phyloP scores from a whole-genome alignment of 1,140 invertebrate species.

The Zaprionus tsacasi region DNA sequence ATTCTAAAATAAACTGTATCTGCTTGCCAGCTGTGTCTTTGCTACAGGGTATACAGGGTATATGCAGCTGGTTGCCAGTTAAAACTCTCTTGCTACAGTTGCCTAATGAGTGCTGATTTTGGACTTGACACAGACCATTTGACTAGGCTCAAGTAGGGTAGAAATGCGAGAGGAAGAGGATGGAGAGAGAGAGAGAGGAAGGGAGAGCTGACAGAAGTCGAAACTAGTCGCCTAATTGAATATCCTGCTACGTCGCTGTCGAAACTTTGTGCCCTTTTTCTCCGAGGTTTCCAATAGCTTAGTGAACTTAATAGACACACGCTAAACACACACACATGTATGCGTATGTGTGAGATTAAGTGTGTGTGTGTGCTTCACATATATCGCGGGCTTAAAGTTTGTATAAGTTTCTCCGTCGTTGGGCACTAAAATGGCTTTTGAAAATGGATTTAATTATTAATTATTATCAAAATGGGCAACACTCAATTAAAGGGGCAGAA shows the following conservation, averaged over 20 bases:
- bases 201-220: not conserved
- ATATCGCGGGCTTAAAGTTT: not conserved
- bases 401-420: not conserved
- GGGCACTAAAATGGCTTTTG: conserved; percentile 52
- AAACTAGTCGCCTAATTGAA: conserved; percentile 14
- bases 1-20: too few species aligned
- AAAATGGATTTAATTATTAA: conserved; percentile 69
- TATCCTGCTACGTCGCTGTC: not conserved
- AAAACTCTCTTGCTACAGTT: not conserved
- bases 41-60: conserved; percentile 2
- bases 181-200: too few species aligned
- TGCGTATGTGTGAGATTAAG: not conserved
- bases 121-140: conserved; percentile 20
- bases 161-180: too few species aligned
- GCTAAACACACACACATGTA: not conserved
- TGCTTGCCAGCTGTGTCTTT: not conserved
- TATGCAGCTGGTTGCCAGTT: too few species aligned
- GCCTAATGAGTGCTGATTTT: conserved; percentile 29
- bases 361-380: not conserved
- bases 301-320: not conserved
- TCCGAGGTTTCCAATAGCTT: conserved; percentile 12
- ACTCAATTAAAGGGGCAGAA: conserved; percentile 39
- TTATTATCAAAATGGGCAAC: conserved; percentile 69
- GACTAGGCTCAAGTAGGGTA: not conserved
- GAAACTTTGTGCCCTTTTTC: not conserved